Evolutionary conservation across 2,113 vertebrate genomes (phyloP).

Genomic region (Danionella cerebrum): DNA sequence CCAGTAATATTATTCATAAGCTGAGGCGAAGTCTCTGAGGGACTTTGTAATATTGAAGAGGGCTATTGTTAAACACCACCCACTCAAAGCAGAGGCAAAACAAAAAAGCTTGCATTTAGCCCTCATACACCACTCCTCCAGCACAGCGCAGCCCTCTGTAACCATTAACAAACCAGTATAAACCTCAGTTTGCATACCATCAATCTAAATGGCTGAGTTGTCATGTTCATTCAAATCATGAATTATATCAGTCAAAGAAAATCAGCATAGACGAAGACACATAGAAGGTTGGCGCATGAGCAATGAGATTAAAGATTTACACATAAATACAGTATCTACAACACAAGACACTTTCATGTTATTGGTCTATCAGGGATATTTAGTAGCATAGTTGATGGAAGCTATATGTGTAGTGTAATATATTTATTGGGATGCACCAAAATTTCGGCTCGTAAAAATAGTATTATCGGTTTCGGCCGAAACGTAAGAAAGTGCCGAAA

Average conservation of each 20-base stretch:
- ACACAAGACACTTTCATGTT: too few relatives aligned
- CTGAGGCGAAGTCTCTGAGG: constrained; percentile 52
- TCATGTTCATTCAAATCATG: neutral
- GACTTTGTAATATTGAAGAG: constrained; percentile 59
- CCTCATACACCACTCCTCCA: constrained; percentile 5
- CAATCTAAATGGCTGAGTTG: neutral
- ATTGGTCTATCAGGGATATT: too few relatives aligned
- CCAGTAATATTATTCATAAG: constrained; percentile 56
- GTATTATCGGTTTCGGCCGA: too few relatives aligned
- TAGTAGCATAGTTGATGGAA: too few relatives aligned
- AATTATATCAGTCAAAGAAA: neutral
- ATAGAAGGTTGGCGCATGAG: too few relatives aligned
- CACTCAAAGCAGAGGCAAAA: constrained; percentile 32
- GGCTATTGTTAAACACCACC: constrained; percentile 51
- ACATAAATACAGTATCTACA: too few relatives aligned
- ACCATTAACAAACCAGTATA: neutral
- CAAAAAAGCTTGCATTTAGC: constrained; percentile 32
- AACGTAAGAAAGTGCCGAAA: too few relatives aligned
- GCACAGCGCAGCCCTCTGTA: neutral
- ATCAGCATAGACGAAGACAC: neutral
- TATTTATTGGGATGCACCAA: too few relatives aligned
- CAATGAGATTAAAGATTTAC: too few relatives aligned
- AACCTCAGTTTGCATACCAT: neutral
- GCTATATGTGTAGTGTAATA: too few relatives aligned
- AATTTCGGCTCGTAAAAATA: too few relatives aligned